phyloP scores from a whole-genome alignment of 2,113 vertebrate genomes.

The Myiozetetes cayanensis region DNA sequence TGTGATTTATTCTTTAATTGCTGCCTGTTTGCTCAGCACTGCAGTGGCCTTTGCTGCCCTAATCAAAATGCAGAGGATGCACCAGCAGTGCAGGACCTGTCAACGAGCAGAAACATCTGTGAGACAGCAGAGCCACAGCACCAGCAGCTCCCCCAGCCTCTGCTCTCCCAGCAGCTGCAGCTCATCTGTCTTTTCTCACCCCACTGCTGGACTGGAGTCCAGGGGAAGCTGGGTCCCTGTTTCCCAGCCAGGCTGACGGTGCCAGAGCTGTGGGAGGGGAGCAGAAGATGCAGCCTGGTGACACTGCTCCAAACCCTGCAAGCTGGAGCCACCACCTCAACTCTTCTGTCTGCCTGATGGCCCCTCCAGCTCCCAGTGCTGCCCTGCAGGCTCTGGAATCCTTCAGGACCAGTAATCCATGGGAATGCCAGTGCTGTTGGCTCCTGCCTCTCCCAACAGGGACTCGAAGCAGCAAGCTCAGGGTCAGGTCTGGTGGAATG shows the following conservation, averaged over 20 bases:
- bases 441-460: not conserved
- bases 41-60: not conserved
- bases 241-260: not conserved
- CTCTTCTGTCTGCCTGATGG: not conserved
- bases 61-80: not conserved
- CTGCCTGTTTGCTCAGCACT: not conserved
- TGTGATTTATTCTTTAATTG: not conserved
- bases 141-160: not conserved
- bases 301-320: not conserved
- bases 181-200: not conserved
- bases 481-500: not conserved
- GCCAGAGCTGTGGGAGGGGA: rapidly evolving
- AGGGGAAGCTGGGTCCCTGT: not conserved
- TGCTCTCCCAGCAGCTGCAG: not conserved
- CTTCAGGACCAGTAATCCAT: not conserved
- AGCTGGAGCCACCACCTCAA: not conserved
- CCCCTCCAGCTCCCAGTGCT: not conserved
- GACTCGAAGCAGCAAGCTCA: not conserved
- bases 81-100: not conserved
- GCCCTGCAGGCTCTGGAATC: not conserved
- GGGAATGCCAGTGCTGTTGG: not conserved
- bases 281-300: not conserved
- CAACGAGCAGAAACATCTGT: not conserved
- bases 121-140: not conserved
- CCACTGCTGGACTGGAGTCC: not conserved